These are phyloP conservation scores for Drosophila infuscata DNA, from an alignment of 2,888 invertebrate species.

Conservation along the genomic window DNA sequence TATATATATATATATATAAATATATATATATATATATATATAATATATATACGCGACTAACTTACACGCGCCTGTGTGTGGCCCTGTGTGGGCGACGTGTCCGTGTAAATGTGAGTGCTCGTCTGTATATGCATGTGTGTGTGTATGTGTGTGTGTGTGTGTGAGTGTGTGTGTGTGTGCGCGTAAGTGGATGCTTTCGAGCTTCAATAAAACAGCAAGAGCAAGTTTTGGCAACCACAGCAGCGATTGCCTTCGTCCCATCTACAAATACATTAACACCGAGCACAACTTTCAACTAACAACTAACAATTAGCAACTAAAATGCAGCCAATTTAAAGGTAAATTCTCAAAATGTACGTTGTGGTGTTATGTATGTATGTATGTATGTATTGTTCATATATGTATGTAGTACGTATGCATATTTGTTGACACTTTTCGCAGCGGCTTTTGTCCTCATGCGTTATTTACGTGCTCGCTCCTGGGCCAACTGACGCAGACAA, in stretches of 20 bases:
- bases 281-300: slow-evolving; percentile 34
- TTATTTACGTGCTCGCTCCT: slow-evolving; percentile 55
- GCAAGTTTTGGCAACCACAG: slow-evolving; percentile 59
- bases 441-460: slow-evolving; percentile 26
- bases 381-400: background rate
- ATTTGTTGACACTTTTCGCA: slow-evolving; percentile 8
- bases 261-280: slow-evolving; percentile 11
- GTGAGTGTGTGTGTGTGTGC: slow-evolving; percentile 18
- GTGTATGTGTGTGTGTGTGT: slow-evolving; percentile 1
- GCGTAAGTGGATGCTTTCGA: slow-evolving; percentile 47
- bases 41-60: background rate
- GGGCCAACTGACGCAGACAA: slow-evolving; percentile 50
- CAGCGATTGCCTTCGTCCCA: slow-evolving; percentile 20
- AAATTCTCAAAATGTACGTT: slow-evolving; percentile 5
- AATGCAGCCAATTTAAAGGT: slow-evolving; percentile 37
- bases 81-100: slow-evolving; percentile 31
- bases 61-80: slow-evolving; percentile 31
- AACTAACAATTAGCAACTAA: slow-evolving; percentile 44
- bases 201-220: slow-evolving; percentile 66
- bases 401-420: slow-evolving; percentile 10
- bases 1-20: background rate
- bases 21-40: background rate
- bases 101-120: background rate
- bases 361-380: background rate
- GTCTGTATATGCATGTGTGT: background rate